Evolutionary conservation across 2,113 vertebrate species (phyloP).

Genomic region (Aldabrachelys gigantea): DNA sequence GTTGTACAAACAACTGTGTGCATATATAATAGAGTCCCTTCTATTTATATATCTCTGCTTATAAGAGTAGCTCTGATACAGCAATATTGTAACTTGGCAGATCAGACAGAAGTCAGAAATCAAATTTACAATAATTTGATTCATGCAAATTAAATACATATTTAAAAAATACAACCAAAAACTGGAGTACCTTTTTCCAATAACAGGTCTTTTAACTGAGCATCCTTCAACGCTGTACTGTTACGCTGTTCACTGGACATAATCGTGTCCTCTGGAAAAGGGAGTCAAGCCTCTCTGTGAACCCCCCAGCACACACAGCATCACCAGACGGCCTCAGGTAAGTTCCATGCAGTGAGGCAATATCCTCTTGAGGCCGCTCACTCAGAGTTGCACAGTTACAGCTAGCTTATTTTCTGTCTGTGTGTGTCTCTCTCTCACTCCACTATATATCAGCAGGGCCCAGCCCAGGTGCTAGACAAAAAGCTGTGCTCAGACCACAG

Average conservation of each 20-base stretch:
- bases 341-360: neutral
- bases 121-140: neutral
- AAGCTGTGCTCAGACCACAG: conserved; percentile 18
- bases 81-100: neutral
- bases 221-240: conserved; percentile 78
- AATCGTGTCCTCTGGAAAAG: conserved; percentile 60
- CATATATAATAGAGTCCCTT: neutral
- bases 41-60: neutral
- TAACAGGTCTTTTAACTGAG: conserved; percentile 78
- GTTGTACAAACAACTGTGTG: neutral
- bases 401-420: neutral
- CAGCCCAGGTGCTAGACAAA: conserved; percentile 50
- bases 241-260: conserved; percentile 80
- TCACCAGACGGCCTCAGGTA: conserved; percentile 35
- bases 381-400: neutral
- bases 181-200: conserved; percentile 79
- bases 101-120: neutral
- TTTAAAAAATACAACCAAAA: neutral
- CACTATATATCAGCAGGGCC: conserved; percentile 2
- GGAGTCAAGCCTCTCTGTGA: conserved; percentile 35
- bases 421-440: neutral
- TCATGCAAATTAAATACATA: neutral
- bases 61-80: neutral
- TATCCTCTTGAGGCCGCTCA: conserved; percentile 6
- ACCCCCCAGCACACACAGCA: conserved; percentile 54